phyloP scores from a whole-genome alignment of 2,888 invertebrate species.

The Buathra laborator region DNA sequence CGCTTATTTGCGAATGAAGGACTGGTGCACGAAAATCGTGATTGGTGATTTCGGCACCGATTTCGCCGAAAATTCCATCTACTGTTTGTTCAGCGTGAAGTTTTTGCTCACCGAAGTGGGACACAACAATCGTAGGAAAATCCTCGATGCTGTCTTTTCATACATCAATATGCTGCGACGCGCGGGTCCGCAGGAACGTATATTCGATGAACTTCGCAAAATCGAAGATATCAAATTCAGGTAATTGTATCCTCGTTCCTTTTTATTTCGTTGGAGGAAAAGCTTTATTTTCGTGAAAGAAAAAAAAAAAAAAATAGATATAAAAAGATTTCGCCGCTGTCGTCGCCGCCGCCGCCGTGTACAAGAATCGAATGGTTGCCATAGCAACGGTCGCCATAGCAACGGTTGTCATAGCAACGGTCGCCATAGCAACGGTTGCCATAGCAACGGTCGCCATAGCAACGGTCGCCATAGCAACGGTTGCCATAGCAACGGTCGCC shows the following conservation, averaged over 20 bases:
- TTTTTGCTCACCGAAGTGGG: conserved; percentile 93
- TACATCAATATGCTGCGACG: conserved; percentile 91
- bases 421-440: no score
- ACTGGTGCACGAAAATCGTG: conserved; percentile 91
- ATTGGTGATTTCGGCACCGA: conserved; percentile 91
- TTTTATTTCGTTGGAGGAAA: no score
- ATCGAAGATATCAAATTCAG: conserved; percentile 90
- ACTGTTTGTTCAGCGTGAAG: conserved; percentile 90
- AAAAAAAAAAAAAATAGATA: no score
- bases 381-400: no score
- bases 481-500: no score
- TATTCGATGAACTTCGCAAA: conserved; percentile 85
- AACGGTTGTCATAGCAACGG: no score
- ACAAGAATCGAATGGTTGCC: no score
- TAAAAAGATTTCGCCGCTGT: no score
- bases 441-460: no score
- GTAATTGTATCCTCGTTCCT: conserved; percentile 64
- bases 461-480: no score
- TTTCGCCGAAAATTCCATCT: conserved; percentile 92
- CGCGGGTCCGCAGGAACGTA: conserved; percentile 89
- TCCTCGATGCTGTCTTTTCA: conserved; percentile 91
- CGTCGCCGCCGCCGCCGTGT: no score
- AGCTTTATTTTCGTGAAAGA: no score
- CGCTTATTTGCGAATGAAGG: conserved; percentile 90
- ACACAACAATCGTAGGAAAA: conserved; percentile 89